Evolutionary conservation across 2,888 invertebrate species (phyloP).

Genomic region (Shargacucullia verbasci): DNA sequence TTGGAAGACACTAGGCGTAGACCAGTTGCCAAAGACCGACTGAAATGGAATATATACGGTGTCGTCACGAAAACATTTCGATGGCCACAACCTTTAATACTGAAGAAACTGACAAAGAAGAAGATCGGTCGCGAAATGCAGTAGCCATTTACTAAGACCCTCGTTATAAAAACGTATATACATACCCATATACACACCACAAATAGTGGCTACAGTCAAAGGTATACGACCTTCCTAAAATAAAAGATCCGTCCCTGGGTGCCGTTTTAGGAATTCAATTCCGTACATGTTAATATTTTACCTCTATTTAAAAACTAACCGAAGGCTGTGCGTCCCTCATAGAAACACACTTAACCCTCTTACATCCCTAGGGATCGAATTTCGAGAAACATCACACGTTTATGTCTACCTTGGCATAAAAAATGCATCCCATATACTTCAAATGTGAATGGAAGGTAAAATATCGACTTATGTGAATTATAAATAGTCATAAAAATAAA

Average conservation of each 20-base stretch:
- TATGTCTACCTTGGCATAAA: constrained; percentile 38
- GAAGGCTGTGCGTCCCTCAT: constrained; percentile 20
- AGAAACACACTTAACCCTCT: constrained; percentile 40
- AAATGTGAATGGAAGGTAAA: constrained; percentile 12
- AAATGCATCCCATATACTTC: constrained; percentile 41
- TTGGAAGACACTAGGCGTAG: no score
- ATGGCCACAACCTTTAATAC: no score
- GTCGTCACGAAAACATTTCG: no score
- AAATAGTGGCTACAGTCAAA: not conserved
- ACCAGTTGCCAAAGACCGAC: no score
- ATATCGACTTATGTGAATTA: not conserved
- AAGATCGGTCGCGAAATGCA: no score
- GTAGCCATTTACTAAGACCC: no score
- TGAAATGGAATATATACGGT: no score
- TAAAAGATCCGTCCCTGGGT: constrained; percentile 11
- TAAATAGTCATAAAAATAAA: not conserved
- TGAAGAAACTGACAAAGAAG: no score
- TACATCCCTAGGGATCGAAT: constrained; percentile 24
- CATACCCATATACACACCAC: no score
- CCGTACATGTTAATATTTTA: constrained; percentile 39
- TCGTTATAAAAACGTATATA: not conserved
- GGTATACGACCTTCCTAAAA: not conserved
- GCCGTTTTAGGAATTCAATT: constrained; percentile 28
- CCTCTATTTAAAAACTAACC: constrained; percentile 26
- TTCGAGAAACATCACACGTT: constrained; percentile 29